Base-by-base conservation (phyloP, 30 jellyfish, hydroid and myxozoan species). In the Aurelia sp. region DNA sequence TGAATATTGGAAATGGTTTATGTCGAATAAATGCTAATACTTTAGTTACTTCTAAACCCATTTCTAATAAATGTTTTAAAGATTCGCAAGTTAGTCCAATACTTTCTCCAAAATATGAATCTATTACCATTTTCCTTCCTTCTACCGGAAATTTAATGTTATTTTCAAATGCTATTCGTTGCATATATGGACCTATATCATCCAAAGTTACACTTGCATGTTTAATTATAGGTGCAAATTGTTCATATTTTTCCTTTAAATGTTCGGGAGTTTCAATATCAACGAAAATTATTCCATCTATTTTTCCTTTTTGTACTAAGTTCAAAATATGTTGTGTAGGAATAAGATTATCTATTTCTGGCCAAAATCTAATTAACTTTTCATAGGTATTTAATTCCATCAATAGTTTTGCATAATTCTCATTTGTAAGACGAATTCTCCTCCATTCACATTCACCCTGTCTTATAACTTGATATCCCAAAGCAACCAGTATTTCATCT, bases 141-240 rank as follows among this genome's bases (percentile, higher is more conserved):
- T 52, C 19, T 4, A 18, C 5, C 0, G 21, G 21, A 5, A 64
- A 7, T 4, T 11, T 52, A 5, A 74, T 35, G 1, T 12, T 18
- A 8, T 3, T 3, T 35, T 40, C 17, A 4, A 53, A 60, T 1
- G 73, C 57, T 2, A 50, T 11, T 0, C 31, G 30, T 61, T 77
- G 41, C 78, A 77, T 77, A 19, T 58, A 77, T 0, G 18, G 35
- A 33, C 78, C 85, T 4, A 74, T 53, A 12, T 74, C 85, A 53
- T 74, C 38, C 30, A n/a, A 21, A 1, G 55, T 74, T 2, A 74
- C 60, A 20, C 15, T 20, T 13, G 85, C 85, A 22, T 74, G 85
- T 61, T 74, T 74, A n/a, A 77, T 59, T 7, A 77, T 77, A 1
- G 77, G 88, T 2, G 88, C 78, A 77, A 77, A 77, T 12, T 77